These are phyloP conservation scores for Temnothorax rugatulus DNA, from an alignment of 2,888 invertebrate genomes.

Conservation along the genomic window DNA sequence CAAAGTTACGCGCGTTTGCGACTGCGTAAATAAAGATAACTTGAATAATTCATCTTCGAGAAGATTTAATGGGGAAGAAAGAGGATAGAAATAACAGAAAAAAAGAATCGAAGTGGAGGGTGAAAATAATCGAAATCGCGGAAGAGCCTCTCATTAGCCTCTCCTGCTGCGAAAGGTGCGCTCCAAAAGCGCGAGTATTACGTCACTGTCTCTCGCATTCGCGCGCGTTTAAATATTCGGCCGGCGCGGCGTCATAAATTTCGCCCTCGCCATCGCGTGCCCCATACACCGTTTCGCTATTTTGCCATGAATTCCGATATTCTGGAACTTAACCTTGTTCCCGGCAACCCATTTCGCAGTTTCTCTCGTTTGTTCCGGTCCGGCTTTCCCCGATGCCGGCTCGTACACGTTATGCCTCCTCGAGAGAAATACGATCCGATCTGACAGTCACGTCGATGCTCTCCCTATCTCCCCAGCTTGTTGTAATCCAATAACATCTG, in stretches of 20 bases:
- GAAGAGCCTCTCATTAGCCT: constrained; percentile 9
- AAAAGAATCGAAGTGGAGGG: not conserved
- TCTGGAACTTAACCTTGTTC: constrained; percentile 73
- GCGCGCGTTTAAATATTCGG: constrained; percentile 28
- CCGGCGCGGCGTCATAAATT: constrained; percentile 46
- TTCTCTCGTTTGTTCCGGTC: constrained; percentile 70
- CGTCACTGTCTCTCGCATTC: constrained; percentile 27
- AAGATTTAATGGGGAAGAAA: not conserved
- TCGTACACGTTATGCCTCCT: constrained; percentile 59
- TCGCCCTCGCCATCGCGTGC: not conserved
- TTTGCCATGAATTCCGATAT: constrained; percentile 60
- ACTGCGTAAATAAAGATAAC: not conserved
- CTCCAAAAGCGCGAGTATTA: constrained; percentile 24
- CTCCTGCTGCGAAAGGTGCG: constrained; percentile 2
- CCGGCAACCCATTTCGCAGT: constrained; percentile 68
- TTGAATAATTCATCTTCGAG: constrained; percentile 28
- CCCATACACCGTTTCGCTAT: constrained; percentile 43
- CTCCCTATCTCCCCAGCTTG: constrained; percentile 1
- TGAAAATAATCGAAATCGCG: constrained; percentile 31
- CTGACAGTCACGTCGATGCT: constrained; percentile 50
- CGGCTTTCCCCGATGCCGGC: constrained; percentile 54
- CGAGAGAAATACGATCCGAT: constrained; percentile 62
- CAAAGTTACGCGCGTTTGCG: not conserved
- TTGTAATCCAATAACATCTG: constrained; percentile 67
- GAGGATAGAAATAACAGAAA: not conserved